Evolutionary conservation across 2,888 invertebrate species (phyloP).

Genomic region (Heteropelma amictum): DNA sequence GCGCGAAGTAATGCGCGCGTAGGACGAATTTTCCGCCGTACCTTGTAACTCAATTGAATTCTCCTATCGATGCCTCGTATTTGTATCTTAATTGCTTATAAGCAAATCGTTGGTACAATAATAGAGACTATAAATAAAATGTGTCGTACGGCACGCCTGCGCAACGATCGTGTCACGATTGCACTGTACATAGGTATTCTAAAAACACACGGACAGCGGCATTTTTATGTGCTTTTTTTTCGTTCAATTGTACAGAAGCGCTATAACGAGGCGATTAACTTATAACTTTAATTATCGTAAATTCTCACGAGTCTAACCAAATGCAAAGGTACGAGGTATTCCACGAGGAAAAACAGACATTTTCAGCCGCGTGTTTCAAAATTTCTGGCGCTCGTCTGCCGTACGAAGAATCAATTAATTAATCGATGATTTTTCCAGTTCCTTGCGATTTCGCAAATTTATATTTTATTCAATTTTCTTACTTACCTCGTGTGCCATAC

Average conservation of each 20-base stretch:
- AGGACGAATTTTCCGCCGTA: no score
- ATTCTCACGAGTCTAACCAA: neutral
- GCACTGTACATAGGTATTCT: neutral
- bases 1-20: no score
- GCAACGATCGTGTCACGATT: conserved; percentile 36
- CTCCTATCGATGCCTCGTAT: no score
- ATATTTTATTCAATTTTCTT: no score
- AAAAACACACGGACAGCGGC: neutral
- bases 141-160: conserved; percentile 28
- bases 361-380: no score
- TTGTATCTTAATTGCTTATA: conserved; percentile 30
- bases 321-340: neutral
- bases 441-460: no score
- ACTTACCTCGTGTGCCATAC: no score
- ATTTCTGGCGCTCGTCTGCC: no score
- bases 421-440: no score
- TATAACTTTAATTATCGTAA: conserved; percentile 34
- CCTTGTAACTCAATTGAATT: no score
- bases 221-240: neutral
- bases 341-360: no score
- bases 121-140: conserved; percentile 41
- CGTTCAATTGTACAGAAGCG: conserved; percentile 17
- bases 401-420: no score
- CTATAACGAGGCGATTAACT: conserved; percentile 24
- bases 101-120: conserved; percentile 31